Conservation (phyloP, 64 coral and sea anemone genomes). For the Stylophora pistillata region DNA sequence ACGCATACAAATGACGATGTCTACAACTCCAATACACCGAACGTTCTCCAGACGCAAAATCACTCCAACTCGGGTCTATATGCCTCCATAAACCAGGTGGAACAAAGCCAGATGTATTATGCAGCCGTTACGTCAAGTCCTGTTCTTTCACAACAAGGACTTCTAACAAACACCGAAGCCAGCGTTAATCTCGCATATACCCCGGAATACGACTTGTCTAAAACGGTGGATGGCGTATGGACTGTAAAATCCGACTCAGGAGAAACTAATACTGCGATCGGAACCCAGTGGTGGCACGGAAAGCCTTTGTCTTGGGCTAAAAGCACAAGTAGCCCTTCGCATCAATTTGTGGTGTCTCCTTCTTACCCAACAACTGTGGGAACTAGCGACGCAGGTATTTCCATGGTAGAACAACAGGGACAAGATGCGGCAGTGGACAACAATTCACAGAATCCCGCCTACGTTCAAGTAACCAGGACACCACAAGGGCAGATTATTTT, state of each 20-base stretch:
- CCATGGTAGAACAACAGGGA: conserved; percentile 54
- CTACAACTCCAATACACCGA: conserved; percentile 57
- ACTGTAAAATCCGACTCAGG: conserved; percentile 62
- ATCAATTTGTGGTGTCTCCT: conserved; percentile 61
- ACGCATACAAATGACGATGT: conserved; percentile 61
- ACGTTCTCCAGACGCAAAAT: conserved; percentile 66
- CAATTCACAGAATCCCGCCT: conserved; percentile 57
- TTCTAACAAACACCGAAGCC: conserved; percentile 48
- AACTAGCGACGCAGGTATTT: conserved; percentile 55
- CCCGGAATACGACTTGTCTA: conserved; percentile 62
- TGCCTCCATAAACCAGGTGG: conserved; percentile 83
- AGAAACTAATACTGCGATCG: conserved; percentile 30
- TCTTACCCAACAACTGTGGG: conserved; percentile 42
- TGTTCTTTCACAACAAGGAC: conserved; percentile 39
- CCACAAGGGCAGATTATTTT: conserved; percentile 90
- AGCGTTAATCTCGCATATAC: conserved; percentile 54
- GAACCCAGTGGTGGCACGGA: conserved; percentile 74
- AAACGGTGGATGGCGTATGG: conserved; percentile 69
- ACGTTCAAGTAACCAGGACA: conserved; percentile 85
- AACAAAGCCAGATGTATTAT: conserved; percentile 81
- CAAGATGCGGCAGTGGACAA: conserved; percentile 28
- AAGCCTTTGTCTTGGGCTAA: conserved; percentile 63
- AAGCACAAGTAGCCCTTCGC: conserved; percentile 66
- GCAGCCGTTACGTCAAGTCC: conserved; percentile 71
- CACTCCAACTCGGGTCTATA: conserved; percentile 68